A percentile compares a stretch with the other conserved stretches of the same genome.
These are phyloP conservation scores for Charina bottae DNA, from an alignment of 2,113 vertebrate species.

Conservation along the genomic window DNA sequence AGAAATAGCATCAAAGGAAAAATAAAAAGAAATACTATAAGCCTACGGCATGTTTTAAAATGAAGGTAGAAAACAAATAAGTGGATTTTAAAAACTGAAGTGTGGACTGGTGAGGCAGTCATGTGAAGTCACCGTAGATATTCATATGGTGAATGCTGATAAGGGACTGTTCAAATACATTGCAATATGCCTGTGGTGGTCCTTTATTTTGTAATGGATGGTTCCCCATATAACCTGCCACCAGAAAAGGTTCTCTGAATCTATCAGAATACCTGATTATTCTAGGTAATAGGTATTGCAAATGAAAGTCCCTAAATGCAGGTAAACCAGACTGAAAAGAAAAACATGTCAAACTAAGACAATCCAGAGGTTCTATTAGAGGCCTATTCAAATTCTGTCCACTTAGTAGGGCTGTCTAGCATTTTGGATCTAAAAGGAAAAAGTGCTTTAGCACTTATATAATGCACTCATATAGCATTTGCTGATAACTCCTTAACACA, in stretches of 20 bases:
- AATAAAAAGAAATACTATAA: slow-evolving; percentile 28
- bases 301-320: slow-evolving; percentile 39
- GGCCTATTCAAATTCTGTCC: slow-evolving; percentile 35
- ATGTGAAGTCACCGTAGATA: not conserved
- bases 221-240: not conserved
- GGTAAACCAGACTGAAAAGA: slow-evolving; percentile 34
- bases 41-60: not conserved
- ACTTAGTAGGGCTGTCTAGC: not conserved
- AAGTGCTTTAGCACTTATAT: not conserved
- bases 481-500: not conserved
- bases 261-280: not conserved
- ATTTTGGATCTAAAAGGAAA: not conserved
- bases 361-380: slow-evolving; percentile 29
- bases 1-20: slow-evolving; percentile 44
- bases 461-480: not conserved
- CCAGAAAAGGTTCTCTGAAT: not conserved
- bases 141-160: not conserved
- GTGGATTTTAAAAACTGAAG: not conserved
- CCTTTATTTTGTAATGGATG: not conserved
- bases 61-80: slow-evolving; percentile 2
- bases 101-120: not conserved
- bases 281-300: slow-evolving; percentile 3
- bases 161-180: not conserved
- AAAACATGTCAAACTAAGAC: slow-evolving; percentile 8
- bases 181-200: not conserved